Evolutionary conservation across 2,888 invertebrate species (phyloP).

Genomic region (Agonum fuliginosum): DNA sequence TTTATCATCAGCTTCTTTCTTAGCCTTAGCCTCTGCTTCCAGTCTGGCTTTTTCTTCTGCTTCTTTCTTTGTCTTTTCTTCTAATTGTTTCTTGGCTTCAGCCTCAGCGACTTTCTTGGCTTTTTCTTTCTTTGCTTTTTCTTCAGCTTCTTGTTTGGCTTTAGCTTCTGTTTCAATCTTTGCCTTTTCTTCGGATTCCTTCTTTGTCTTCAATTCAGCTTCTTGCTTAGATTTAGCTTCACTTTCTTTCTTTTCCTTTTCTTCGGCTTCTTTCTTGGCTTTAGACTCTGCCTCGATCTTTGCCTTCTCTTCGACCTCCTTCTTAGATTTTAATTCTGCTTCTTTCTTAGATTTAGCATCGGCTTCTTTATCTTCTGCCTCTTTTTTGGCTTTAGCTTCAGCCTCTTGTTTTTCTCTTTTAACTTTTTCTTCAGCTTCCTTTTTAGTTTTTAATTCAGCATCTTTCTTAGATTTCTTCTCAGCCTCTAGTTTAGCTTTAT

Average conservation of each 20-base stretch:
- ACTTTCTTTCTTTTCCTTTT: constrained; percentile 54
- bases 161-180: not conserved
- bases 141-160: constrained; percentile 55
- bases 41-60: constrained; percentile 59
- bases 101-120: constrained; percentile 41
- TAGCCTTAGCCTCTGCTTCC: constrained; percentile 61
- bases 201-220: constrained; percentile 59
- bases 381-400: no score
- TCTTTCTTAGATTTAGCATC: constrained; percentile 53
- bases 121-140: constrained; percentile 40
- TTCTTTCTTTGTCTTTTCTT: constrained; percentile 47
- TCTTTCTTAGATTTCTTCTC: constrained; percentile 61
- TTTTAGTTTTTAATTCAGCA: constrained; percentile 55
- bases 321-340: constrained; percentile 58
- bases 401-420: constrained; percentile 59
- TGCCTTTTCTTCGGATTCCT: constrained; percentile 51
- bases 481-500: constrained; percentile 59
- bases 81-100: constrained; percentile 56
- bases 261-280: constrained; percentile 46
- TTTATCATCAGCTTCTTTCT: constrained; percentile 63
- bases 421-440: constrained; percentile 57
- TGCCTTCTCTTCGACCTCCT: constrained; percentile 61
- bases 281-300: constrained; percentile 61
- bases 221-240: constrained; percentile 61
- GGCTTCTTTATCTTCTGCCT: constrained; percentile 57